These are phyloP conservation scores for Micrasema minimum DNA, from an alignment of 1,140 invertebrate genomes.

Conservation along the genomic window DNA sequence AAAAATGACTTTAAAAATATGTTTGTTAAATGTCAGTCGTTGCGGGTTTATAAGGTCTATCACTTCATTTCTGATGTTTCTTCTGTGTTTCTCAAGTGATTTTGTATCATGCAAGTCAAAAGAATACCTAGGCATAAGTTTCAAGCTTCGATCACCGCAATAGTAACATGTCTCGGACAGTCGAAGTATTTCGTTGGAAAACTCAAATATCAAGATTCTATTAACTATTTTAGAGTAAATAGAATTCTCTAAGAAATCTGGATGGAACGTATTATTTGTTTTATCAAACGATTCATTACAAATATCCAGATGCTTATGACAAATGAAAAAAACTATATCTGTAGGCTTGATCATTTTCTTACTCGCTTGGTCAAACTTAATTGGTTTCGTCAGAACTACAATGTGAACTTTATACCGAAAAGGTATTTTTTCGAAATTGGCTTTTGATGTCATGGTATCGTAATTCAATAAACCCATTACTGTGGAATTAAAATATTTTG, in stretches of 20 bases:
- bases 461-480: not conserved
- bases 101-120: not conserved
- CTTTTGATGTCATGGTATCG: not conserved
- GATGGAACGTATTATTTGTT: not conserved
- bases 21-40: conserved; percentile 7
- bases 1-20: not conserved
- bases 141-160: not conserved
- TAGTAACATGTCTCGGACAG: conserved; percentile 6
- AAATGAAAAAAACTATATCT: conserved; percentile 1
- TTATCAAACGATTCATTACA: not conserved
- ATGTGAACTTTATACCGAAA: not conserved
- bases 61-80: not conserved
- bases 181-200: not conserved
- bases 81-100: not conserved
- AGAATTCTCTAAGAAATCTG: not conserved
- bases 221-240: not conserved
- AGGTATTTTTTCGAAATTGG: not conserved
- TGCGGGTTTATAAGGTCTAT: not conserved
- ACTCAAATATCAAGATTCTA: not conserved
- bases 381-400: conserved; percentile 5
- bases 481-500: not conserved
- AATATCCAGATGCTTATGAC: not conserved
- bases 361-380: not conserved
- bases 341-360: not conserved
- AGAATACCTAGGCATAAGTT: not conserved